Percentiles rank a stretch among this genome's conserved stretches.
phyloP scores from a whole-genome alignment of 1,140 invertebrate genomes.

The Zaprionus kolodkinae region DNA sequence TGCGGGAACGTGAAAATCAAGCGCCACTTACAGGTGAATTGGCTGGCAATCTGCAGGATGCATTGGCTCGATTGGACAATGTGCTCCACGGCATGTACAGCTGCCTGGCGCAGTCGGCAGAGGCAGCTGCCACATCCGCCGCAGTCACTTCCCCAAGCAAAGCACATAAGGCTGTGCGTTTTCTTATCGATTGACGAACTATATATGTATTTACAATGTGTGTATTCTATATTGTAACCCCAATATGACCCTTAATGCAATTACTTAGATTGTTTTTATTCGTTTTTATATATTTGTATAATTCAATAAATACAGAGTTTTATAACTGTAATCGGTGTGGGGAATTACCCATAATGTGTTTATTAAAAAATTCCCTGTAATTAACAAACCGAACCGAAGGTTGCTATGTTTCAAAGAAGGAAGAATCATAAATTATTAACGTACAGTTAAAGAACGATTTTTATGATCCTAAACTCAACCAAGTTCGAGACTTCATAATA shows the following conservation, averaged over 20 bases:
- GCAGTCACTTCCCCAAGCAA: slow-evolving; percentile 52
- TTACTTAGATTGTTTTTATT: slow-evolving; percentile 59
- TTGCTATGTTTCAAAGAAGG: background rate
- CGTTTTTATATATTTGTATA: slow-evolving; percentile 61
- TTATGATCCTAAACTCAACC: no score
- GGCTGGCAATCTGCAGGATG: slow-evolving; percentile 54
- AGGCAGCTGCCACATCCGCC: slow-evolving; percentile 19
- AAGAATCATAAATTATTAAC: no score
- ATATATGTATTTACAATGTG: slow-evolving; percentile 6
- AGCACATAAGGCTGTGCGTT: slow-evolving; percentile 75
- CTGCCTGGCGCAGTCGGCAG: slow-evolving; percentile 43
- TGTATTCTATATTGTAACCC: slow-evolving; percentile 10
- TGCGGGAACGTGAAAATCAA: slow-evolving; percentile 60
- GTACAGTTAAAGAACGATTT: no score
- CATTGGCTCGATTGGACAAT: slow-evolving; percentile 59
- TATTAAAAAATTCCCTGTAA: slow-evolving; percentile 15
- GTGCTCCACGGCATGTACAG: slow-evolving; percentile 63
- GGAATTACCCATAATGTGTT: background rate
- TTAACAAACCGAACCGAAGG: background rate
- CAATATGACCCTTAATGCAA: slow-evolving; percentile 48
- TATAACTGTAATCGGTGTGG: slow-evolving; percentile 7
- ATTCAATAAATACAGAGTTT: slow-evolving; percentile 41
- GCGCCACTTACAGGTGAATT: slow-evolving; percentile 49
- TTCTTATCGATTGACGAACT: slow-evolving; percentile 74
- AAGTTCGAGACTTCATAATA: no score